Base-by-base conservation (phyloP, 2,888 invertebrate genomes). In the Aquatica leii region DNA sequence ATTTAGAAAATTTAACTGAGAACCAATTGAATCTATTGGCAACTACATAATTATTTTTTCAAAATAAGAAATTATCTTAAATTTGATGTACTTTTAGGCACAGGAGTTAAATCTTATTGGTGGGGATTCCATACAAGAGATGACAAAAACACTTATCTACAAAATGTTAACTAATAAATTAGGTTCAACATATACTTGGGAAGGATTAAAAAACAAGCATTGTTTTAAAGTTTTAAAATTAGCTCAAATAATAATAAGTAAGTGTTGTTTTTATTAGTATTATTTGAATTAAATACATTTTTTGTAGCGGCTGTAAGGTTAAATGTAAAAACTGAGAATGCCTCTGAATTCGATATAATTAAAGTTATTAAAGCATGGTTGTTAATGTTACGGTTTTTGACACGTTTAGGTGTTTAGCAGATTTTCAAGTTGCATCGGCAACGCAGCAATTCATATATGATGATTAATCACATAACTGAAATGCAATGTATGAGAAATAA, bases 81-180 rank as follows among this genome's bases (percentile, higher is more conserved):
- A 37, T 12, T 43, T 15, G 8, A 14, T 43, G 17, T 43, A 6
- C 2, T 43, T 8, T n/a, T 15, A 43, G 43, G 43, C 43, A 14
- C 43, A 43, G 14, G 43, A 43, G 14, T 17, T 43, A 43, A 43
- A 14, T 14, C 43, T 15, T 43, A 43, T 43, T 17, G 43, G 43
- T n/a, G 43, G 43, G 17, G 15, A 43, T 8, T 15, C 43, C 14
- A 8, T 17, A 14, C 14, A 43, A 12, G n/a, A 43, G 17, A 43
- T 8, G 14, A 43, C 43, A n/a, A 43, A 43, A 43, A 43, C 43
- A 2, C 17, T 43, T 2, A 43, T 43, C 12, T 43, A 43, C 6
- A 14, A 14, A 1, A 12, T 43, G 6, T 43, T 43, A 12, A 15
- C 43, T 8, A 43, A 17, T 17, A n/a, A 43, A 43, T 12, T 43